These are phyloP conservation scores for Enteromius anoplus DNA, from an alignment of 2,797 vertebrate genomes.

Conservation along the genomic window DNA sequence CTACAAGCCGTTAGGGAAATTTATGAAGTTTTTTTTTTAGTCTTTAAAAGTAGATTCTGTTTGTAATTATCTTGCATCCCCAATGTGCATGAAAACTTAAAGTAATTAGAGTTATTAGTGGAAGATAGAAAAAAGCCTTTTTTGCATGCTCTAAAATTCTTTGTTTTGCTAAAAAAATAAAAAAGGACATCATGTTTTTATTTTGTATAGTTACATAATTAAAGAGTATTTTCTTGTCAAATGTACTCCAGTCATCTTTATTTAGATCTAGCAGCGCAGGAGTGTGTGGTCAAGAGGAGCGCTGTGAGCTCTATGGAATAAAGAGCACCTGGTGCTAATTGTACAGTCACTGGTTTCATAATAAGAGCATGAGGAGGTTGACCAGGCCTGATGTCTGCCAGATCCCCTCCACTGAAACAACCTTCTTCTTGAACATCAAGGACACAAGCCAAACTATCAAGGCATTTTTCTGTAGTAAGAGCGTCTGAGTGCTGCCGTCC, in stretches of 20 bases:
- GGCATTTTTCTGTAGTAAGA: neutral
- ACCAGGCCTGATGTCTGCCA: neutral
- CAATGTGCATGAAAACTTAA: neutral
- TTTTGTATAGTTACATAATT: neutral
- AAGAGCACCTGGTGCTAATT: neutral
- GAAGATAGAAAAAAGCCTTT: neutral
- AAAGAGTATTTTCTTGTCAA: neutral
- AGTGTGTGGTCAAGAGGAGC: neutral
- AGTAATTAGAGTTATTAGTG: neutral
- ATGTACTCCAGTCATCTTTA: neutral
- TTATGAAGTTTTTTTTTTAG: neutral
- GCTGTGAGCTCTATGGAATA: neutral
- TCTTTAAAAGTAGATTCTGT: constrained; percentile 9
- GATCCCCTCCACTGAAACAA: neutral
- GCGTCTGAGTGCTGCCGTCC: neutral
- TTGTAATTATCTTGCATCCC: neutral
- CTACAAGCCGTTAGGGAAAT: constrained; percentile 2
- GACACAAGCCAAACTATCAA: neutral
- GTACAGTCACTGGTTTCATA: neutral
- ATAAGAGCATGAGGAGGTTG: neutral
- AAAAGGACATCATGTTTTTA: neutral
- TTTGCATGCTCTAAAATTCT: neutral
- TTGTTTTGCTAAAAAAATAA: neutral
- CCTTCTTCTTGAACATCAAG: constrained; percentile 13
- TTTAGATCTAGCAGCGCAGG: neutral